These are phyloP conservation scores for Vulpes vulpes DNA, from an alignment of 2,113 vertebrate species.

Conservation along the genomic window DNA sequence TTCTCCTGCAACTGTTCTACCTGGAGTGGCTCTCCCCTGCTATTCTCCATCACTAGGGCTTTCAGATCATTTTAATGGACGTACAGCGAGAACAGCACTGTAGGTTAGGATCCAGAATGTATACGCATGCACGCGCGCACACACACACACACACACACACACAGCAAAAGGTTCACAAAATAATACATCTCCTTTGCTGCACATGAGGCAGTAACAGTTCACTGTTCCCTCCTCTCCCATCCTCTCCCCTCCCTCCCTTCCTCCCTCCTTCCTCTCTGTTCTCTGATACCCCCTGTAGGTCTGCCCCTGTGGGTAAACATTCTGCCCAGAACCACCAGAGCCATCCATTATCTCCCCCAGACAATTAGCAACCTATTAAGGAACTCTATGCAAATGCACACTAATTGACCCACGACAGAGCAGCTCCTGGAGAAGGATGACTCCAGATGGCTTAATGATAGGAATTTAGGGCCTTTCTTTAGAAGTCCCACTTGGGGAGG, in stretches of 20 bases:
- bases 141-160: not conserved
- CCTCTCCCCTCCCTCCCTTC: not conserved
- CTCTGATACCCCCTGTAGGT: not conserved
- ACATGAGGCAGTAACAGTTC: fast-evolving
- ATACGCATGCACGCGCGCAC: no score
- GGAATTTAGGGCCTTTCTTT: slow-evolving; percentile 81
- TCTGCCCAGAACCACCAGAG: slow-evolving; percentile 66
- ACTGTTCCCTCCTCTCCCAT: not conserved
- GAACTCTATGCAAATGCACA: slow-evolving; percentile 86
- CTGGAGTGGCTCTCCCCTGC: not conserved
- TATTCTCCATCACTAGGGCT: not conserved
- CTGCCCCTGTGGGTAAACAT: slow-evolving; percentile 68
- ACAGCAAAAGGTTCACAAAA: not conserved
- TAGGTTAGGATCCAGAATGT: not conserved
- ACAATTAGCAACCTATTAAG: slow-evolving; percentile 87
- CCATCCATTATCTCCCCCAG: slow-evolving; percentile 82
- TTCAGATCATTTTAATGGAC: not conserved
- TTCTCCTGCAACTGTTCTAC: not conserved
- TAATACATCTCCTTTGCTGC: not conserved
- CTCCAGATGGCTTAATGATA: slow-evolving; percentile 87
- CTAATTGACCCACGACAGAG: slow-evolving; percentile 85
- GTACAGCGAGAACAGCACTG: not conserved
- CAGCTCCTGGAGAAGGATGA: slow-evolving; percentile 79
- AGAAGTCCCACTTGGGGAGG: not conserved
- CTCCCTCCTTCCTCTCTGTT: fast-evolving